Percentiles rank a stretch among this genome's conserved stretches.
Evolutionary conservation across 2,113 vertebrate species (phyloP).

Genomic region (Oryzias celebensis): DNA sequence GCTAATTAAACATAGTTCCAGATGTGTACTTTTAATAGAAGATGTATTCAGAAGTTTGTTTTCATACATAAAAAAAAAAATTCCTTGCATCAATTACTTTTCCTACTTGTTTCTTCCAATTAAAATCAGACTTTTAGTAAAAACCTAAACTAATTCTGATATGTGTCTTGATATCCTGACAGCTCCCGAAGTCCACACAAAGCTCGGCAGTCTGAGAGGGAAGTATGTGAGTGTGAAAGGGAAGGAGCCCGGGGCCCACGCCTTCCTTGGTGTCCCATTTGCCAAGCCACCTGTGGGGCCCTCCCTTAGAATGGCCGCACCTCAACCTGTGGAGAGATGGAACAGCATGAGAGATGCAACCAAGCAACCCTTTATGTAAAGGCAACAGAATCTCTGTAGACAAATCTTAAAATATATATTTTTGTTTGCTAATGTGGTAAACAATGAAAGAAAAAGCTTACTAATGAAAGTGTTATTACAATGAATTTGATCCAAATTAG

Average conservation of each 20-base stretch:
- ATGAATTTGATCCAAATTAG: slow-evolving; percentile 16
- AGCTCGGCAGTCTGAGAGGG: slow-evolving; percentile 55
- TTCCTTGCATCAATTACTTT: too few species aligned
- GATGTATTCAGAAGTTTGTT: too few species aligned
- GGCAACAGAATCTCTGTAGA: too few species aligned
- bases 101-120: too few species aligned
- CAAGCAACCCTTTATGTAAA: slow-evolving; percentile 17
- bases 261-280: slow-evolving; percentile 85
- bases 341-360: slow-evolving; percentile 79
- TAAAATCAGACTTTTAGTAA: too few species aligned
- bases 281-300: slow-evolving; percentile 84
- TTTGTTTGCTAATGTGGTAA: too few species aligned
- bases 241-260: slow-evolving; percentile 68
- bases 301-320: slow-evolving; percentile 79
- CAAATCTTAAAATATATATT: too few species aligned
- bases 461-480: too few species aligned
- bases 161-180: slow-evolving; percentile 3
- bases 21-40: too few species aligned
- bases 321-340: slow-evolving; percentile 80
- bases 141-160: background rate
- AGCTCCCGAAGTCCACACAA: slow-evolving; percentile 73
- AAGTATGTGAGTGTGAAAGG: slow-evolving; percentile 69
- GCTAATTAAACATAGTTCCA: too few species aligned
- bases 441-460: too few species aligned
- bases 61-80: too few species aligned